phyloP scores from a whole-genome alignment of 2,888 invertebrate species.

The Stenchaetothrips biformis region DNA sequence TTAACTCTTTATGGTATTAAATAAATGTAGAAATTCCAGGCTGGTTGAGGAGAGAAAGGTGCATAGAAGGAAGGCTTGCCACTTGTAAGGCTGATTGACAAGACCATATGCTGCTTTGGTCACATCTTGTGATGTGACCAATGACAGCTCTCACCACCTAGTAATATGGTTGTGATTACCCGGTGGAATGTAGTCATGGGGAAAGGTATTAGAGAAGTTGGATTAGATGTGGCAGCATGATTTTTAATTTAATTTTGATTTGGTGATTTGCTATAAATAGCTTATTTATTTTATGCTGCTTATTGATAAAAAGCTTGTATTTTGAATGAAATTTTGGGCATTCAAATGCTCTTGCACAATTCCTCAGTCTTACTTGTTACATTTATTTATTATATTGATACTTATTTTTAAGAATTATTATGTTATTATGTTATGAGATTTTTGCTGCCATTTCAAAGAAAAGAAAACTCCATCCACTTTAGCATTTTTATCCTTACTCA shows the following conservation, averaged over 20 bases:
- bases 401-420: neutral
- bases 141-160: neutral
- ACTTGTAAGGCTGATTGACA: slow-evolving; percentile 4
- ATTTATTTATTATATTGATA: slow-evolving; percentile 24
- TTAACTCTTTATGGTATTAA: neutral
- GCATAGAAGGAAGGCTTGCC: neutral
- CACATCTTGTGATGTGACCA: neutral
- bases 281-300: slow-evolving; percentile 10
- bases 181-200: slow-evolving; percentile 3
- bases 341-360: slow-evolving; percentile 18
- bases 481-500: slow-evolving; percentile 10
- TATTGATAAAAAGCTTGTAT: neutral
- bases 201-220: neutral
- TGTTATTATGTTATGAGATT: neutral
- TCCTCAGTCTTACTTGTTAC: slow-evolving; percentile 18
- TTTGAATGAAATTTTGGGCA: slow-evolving; percentile 5
- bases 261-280: slow-evolving; percentile 8
- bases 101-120: slow-evolving; percentile 11
- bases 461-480: slow-evolving; percentile 14
- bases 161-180: slow-evolving; percentile 21
- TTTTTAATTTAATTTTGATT: neutral
- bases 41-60: neutral
- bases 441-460: slow-evolving; percentile 18
- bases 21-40: neutral
- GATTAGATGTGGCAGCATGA: neutral